Evolutionary conservation across 2,113 vertebrate genomes (phyloP).

Genomic region (Poeciliopsis prolifica): DNA sequence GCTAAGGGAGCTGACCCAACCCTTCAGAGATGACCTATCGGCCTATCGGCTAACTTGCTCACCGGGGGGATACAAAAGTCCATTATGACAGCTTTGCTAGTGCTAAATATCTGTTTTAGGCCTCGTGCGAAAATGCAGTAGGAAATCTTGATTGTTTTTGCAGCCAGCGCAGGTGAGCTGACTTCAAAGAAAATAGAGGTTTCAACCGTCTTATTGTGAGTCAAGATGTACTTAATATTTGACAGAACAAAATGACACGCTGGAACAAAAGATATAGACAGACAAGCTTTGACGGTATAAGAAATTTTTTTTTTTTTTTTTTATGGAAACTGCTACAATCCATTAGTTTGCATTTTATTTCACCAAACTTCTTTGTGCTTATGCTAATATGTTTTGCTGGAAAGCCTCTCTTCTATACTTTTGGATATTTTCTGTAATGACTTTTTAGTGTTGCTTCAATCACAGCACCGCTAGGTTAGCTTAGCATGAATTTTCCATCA

Average conservation of each 20-base stretch:
- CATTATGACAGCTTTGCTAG: constrained; percentile 68
- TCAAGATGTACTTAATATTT: not conserved
- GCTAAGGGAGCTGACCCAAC: constrained; percentile 55
- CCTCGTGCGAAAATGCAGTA: constrained; percentile 46
- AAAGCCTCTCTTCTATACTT: not conserved
- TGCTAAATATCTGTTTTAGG: constrained; percentile 67
- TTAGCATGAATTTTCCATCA: too few species aligned
- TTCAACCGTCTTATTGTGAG: constrained; percentile 7
- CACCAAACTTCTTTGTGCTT: not conserved
- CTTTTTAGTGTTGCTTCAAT: not conserved
- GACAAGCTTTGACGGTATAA: too few species aligned
- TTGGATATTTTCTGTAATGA: not conserved
- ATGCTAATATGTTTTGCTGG: not conserved
- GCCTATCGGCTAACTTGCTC: constrained; percentile 72
- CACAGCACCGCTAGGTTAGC: not conserved
- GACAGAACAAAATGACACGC: not conserved
- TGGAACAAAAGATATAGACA: too few species aligned
- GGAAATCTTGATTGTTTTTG: constrained; percentile 55
- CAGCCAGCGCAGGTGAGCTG: not conserved
- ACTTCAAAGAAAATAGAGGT: constrained; percentile 10
- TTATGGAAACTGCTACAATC: too few species aligned
- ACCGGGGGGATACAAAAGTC: constrained; percentile 69
- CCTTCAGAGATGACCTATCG: constrained; percentile 74
- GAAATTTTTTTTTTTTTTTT: too few species aligned
- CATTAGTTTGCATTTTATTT: too few species aligned